Percentiles rank a stretch among this genome's conserved stretches.
Evolutionary conservation across 35 echinoderm and acorn worm genomes (phyloP).

Genomic region (Lytechinus pictus): DNA sequence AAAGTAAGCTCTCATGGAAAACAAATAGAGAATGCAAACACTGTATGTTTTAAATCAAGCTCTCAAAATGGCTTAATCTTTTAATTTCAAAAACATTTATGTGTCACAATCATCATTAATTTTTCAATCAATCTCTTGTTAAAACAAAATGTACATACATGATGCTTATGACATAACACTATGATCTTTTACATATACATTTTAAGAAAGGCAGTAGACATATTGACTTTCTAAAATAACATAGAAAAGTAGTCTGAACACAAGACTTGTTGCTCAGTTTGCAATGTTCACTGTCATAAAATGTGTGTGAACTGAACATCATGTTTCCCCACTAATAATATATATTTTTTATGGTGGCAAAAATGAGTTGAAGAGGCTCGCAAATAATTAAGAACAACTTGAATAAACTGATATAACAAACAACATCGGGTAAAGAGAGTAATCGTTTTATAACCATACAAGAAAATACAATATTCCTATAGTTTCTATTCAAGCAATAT

Average conservation of each 20-base stretch:
- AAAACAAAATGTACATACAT: slow-evolving; percentile 9
- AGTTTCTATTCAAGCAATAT: background rate
- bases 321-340: background rate
- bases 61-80: slow-evolving; percentile 2
- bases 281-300: background rate
- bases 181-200: background rate
- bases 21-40: background rate
- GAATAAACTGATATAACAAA: background rate
- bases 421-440: too few relatives aligned
- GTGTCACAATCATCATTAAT: background rate
- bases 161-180: background rate
- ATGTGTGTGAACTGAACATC: background rate
- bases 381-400: background rate
- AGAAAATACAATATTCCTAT: background rate
- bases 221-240: background rate
- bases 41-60: background rate
- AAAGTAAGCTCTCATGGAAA: too few relatives aligned
- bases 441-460: background rate
- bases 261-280: background rate
- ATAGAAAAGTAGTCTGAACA: background rate
- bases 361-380: background rate
- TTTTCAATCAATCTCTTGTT: background rate
- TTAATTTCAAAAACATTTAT: slow-evolving; percentile 3
- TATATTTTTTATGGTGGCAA: background rate
- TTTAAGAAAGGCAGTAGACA: background rate